Evolutionary conservation across 2,113 vertebrate genomes (phyloP).

Genomic region (Hippocampus zosterae): DNA sequence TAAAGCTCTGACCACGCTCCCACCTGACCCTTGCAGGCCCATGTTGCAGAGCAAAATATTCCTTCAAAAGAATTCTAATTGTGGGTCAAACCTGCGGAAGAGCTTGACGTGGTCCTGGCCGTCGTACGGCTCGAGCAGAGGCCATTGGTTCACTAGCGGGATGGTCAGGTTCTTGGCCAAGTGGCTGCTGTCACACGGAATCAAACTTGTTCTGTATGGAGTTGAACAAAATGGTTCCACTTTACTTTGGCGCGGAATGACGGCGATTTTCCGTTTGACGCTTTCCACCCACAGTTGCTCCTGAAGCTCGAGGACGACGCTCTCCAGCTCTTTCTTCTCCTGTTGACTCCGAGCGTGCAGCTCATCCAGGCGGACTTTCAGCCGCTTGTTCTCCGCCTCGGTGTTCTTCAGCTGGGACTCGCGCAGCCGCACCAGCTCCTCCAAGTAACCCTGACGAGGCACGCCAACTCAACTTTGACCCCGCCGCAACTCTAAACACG

Average conservation of each 20-base stretch:
- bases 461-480: neutral
- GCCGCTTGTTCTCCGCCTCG: slow-evolving; percentile 87
- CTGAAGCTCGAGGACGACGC: slow-evolving; percentile 89
- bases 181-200: slow-evolving; percentile 85
- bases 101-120: slow-evolving; percentile 80
- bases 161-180: slow-evolving; percentile 84
- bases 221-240: no score
- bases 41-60: neutral
- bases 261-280: neutral
- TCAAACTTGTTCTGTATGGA: slow-evolving; percentile 83
- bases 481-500: no score
- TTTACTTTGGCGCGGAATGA: neutral
- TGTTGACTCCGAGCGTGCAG: slow-evolving; percentile 81
- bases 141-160: slow-evolving; percentile 89
- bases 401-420: slow-evolving; percentile 96
- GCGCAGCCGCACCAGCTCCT: slow-evolving; percentile 90
- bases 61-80: neutral
- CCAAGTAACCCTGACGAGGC: slow-evolving; percentile 84
- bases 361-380: slow-evolving; percentile 84
- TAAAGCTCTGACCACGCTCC: no score
- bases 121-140: slow-evolving; percentile 73
- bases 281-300: slow-evolving; percentile 84
- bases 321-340: slow-evolving; percentile 91
- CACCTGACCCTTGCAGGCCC: no score
- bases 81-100: slow-evolving; percentile 78